These are phyloP conservation scores for Chrysina gloriosa DNA, from an alignment of 2,888 invertebrate species.

Conservation along the genomic window DNA sequence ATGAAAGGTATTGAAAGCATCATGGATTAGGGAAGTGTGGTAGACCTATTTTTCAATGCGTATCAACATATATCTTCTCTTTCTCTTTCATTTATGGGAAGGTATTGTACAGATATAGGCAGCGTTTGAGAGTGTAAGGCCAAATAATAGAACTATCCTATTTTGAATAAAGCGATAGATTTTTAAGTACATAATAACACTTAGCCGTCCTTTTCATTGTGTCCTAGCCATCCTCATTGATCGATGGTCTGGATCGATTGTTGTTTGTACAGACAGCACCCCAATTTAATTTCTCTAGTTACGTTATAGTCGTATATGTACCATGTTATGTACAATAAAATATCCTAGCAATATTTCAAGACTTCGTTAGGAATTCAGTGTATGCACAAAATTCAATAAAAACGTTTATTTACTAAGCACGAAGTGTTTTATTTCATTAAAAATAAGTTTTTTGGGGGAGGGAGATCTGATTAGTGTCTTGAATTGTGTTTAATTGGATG, in stretches of 20 bases:
- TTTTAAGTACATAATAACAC: neutral
- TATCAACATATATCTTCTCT: too few species aligned
- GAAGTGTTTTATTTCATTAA: neutral
- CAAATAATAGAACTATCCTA: neutral
- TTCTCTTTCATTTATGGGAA: too few species aligned
- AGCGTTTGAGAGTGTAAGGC: neutral
- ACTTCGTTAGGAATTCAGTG: slow-evolving; percentile 20
- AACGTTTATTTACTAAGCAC: slow-evolving; percentile 17
- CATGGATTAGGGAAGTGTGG: too few species aligned
- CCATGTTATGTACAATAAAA: slow-evolving; percentile 32
- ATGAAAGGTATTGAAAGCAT: too few species aligned
- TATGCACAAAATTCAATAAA: slow-evolving; percentile 31
- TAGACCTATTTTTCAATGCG: too few species aligned
- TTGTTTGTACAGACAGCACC: neutral
- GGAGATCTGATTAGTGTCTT: too few species aligned
- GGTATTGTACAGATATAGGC: neutral
- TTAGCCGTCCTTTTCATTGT: slow-evolving; percentile 10
- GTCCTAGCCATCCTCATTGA: neutral
- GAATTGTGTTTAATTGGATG: too few species aligned
- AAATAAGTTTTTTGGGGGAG: too few species aligned
- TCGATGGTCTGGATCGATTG: too few species aligned
- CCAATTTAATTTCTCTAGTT: neutral
- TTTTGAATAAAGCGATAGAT: neutral
- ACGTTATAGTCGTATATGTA: slow-evolving; percentile 26
- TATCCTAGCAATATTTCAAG: slow-evolving; percentile 30